A percentile compares a stretch with the other conserved stretches of the same genome.
These are phyloP conservation scores for Chrysopilus asiliformis DNA, from an alignment of 2,888 invertebrate species.

Conservation along the genomic window DNA sequence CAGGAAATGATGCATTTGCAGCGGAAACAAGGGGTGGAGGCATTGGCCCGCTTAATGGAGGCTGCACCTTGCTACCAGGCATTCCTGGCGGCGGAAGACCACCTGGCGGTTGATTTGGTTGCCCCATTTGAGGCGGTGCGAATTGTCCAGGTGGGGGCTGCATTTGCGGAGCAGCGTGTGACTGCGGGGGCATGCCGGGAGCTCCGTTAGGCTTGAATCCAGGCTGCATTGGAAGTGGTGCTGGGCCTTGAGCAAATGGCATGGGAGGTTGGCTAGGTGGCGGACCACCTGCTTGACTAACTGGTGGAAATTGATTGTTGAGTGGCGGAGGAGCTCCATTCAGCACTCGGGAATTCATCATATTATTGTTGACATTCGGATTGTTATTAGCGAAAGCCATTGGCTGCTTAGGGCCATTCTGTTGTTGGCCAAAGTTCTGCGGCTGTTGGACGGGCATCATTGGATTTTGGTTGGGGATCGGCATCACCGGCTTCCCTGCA, in stretches of 20 bases:
- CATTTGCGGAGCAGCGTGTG: too few relatives aligned
- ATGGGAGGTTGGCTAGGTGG: neutral
- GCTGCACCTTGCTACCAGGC: too few relatives aligned
- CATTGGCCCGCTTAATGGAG: too few relatives aligned
- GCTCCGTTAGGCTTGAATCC: neutral
- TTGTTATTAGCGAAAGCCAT: conserved; percentile 3
- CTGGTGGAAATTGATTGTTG: too few relatives aligned
- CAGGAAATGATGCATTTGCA: too few relatives aligned
- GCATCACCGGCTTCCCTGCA: too few relatives aligned
- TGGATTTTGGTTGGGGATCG: too few relatives aligned
- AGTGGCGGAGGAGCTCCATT: conserved; percentile 12
- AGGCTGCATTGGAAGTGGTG: too few relatives aligned
- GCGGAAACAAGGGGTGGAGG: too few relatives aligned
- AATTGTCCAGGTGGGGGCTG: conserved; percentile 13
- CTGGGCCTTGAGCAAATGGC: neutral
- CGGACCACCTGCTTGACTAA: neutral
- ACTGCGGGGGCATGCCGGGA: conserved; percentile 4
- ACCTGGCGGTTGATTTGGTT: too few relatives aligned
- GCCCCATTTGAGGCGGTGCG: conserved; percentile 11
- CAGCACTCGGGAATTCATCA: conserved; percentile 4
- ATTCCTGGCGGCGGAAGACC: too few relatives aligned
- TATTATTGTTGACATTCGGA: conserved; percentile 6
- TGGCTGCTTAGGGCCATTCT: neutral
- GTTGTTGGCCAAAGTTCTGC: neutral
- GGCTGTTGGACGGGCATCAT: too few relatives aligned